phyloP scores from a whole-genome alignment of 1,140 invertebrate genomes.

The Drosophila parabipectinata region DNA sequence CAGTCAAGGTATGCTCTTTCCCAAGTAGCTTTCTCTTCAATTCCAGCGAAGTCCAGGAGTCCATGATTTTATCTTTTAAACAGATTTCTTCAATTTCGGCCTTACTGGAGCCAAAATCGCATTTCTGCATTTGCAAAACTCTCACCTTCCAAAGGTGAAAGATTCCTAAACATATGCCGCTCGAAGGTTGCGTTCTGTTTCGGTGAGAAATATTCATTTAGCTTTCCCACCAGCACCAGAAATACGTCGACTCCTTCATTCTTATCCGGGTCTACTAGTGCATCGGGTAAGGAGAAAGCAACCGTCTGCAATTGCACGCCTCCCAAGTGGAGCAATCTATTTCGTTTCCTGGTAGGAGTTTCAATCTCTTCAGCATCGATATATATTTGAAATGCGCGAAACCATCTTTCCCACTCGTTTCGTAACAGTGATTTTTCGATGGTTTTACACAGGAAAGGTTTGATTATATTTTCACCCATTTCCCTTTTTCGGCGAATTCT shows the following conservation, averaged over 20 bases:
- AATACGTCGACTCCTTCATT: conserved; percentile 16
- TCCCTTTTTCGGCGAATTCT: conserved; percentile 2
- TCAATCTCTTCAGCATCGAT: conserved; percentile 17
- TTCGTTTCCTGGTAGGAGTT: conserved; percentile 10
- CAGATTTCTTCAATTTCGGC: conserved; percentile 35
- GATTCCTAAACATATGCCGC: conserved; percentile 27
- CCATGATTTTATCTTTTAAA: conserved; percentile 35
- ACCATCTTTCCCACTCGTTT: conserved; percentile 13
- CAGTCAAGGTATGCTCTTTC: too few relatives aligned
- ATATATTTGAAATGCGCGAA: conserved; percentile 27
- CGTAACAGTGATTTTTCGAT: conserved; percentile 14
- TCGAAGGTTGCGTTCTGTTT: conserved; percentile 35
- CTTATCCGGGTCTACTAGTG: conserved; percentile 1
- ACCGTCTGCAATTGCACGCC: conserved; percentile 31
- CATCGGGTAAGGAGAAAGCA: conserved; percentile 17
- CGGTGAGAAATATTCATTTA: conserved; percentile 23
- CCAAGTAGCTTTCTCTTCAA: conserved; percentile 17
- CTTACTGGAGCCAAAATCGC: conserved; percentile 22
- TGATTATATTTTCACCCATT: conserved; percentile 15
- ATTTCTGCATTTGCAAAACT: conserved; percentile 31
- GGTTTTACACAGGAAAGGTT: conserved; percentile 16
- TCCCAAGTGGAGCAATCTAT: conserved; percentile 24
- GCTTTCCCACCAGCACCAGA: conserved; percentile 19
- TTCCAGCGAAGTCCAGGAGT: conserved; percentile 17
- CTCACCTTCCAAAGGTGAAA: conserved; percentile 26